Percentiles rank a stretch among this genome's conserved stretches.
Conservation (phyloP, 2,888 invertebrate genomes). For the Acleris sparsana region DNA sequence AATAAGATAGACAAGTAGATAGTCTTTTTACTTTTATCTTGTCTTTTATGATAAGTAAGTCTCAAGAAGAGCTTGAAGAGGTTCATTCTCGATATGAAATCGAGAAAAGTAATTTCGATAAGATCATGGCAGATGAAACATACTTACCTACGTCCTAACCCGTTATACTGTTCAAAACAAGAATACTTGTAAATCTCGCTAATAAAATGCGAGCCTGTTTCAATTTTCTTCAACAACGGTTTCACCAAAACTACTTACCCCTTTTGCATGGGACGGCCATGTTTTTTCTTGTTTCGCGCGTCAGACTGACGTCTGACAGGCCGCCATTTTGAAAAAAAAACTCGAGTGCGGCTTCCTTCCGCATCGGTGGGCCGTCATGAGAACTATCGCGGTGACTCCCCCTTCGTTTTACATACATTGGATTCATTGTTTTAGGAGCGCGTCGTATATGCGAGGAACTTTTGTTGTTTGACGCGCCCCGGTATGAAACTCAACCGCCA, state of each 20-base stretch:
- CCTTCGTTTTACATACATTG: conserved; percentile 78
- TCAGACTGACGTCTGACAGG: conserved; percentile 75
- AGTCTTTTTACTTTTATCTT: conserved; percentile 25
- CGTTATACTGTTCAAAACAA: too few relatives aligned
- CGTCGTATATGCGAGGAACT: conserved; percentile 70
- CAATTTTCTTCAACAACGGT: conserved; percentile 14
- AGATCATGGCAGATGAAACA: background rate
- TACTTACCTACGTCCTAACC: background rate
- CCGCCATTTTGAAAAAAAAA: conserved; percentile 81
- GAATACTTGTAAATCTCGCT: background rate
- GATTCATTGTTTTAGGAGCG: conserved; percentile 80
- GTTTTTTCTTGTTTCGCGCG: conserved; percentile 71
- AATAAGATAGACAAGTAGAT: conserved; percentile 29
- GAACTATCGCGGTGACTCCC: conserved; percentile 80
- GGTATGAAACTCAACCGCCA: conserved; percentile 58
- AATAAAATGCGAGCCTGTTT: conserved; percentile 4
- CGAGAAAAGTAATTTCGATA: background rate
- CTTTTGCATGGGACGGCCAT: conserved; percentile 64
- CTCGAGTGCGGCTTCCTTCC: conserved; percentile 81
- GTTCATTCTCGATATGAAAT: background rate
- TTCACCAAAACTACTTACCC: conserved; percentile 57
- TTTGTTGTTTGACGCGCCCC: conserved; percentile 69
- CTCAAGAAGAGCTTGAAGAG: background rate
- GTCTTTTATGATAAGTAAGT: conserved; percentile 12
- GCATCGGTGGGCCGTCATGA: conserved; percentile 77